A percentile compares a stretch with the other conserved stretches of the same genome.
phyloP scores from a whole-genome alignment of 2,797 vertebrate genomes.

The Thamnophis elegans region DNA sequence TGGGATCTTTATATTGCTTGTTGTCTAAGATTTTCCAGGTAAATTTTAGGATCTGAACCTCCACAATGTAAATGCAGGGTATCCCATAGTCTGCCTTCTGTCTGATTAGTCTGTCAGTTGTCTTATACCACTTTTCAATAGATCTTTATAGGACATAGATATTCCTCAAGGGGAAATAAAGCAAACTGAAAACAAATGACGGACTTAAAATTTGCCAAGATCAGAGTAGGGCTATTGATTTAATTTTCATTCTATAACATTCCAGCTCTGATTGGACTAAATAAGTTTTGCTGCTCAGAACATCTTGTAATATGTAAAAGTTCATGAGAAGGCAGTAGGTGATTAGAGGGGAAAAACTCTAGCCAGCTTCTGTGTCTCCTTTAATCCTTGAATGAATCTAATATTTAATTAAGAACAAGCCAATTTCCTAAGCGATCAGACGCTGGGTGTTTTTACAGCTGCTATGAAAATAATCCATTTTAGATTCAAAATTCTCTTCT shows the following conservation, averaged over 20 bases:
- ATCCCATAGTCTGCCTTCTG: neutral
- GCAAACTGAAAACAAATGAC: slow-evolving; percentile 2
- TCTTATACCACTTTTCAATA: neutral
- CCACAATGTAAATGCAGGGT: neutral
- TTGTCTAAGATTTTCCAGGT: neutral
- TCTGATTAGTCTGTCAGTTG: neutral
- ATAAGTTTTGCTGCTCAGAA: neutral
- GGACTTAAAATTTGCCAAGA: slow-evolving; percentile 3
- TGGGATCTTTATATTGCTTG: neutral
- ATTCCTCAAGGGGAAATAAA: neutral
- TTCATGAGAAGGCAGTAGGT: neutral
- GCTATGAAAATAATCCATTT: neutral
- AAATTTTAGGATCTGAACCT: neutral
- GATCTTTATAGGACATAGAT: neutral
- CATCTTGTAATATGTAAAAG: neutral
- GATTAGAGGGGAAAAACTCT: neutral
- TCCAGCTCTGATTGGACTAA: slow-evolving; percentile 4
- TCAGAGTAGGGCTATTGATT: neutral
- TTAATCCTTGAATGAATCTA: slow-evolving; percentile 7
- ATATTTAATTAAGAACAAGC: neutral
- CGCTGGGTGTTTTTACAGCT: neutral
- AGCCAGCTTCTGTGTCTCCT: neutral
- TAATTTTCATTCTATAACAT: slow-evolving; percentile 7
- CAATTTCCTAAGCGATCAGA: neutral
- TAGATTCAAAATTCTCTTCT: neutral